Evolutionary conservation across 2,888 invertebrate genomes (phyloP), one percentile per base, ranked within the genome.

Genomic region (Ochlodes sylvanus): DNA sequence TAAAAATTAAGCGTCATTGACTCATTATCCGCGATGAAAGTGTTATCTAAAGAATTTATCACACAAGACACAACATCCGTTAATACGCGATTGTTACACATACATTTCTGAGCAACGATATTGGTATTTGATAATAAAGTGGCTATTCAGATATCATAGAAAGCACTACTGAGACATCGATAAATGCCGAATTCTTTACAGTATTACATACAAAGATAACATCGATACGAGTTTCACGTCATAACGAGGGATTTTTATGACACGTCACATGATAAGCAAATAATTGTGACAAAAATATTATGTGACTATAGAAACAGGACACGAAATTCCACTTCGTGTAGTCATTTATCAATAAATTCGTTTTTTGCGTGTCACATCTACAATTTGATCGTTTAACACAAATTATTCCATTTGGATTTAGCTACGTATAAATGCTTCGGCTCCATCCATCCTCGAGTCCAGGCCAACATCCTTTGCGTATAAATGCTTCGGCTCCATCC

Each of bases 141-240:
- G 71, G 75, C 79, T 83, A 86, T 88, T 82, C 79, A 83, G 83
- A 85, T 86, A 87, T 79, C 74, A 27, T 50, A 79, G 73, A 81
- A 80, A 83, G 82, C 80, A 86, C 71, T 63, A 76, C 73, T 75
- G 72, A 77, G 75, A 74, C 80, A 75, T 79, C 69, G 85, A 88
- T 87, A 86, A 84, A 79, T 75, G 77, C 72, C 70, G 74, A 83
- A 89, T 90, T 87, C 85, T 78, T 88, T 74, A 82, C 80, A 85
- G 84, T 81, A 82, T 84, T 87, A 79, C 77, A 75, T 73, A 74
- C 83, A 84, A 82, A 72, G 76, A 82, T 79, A 80, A 80, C 72
- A 68, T 61, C 56, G 72, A 74, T 74, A 72, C 60, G 52, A 54
- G 57, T 61, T 61, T 47, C 71, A 75, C 76, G 76, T 77, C 79